These are phyloP conservation scores for Drosophila nebulosa DNA, from an alignment of 1,140 invertebrate genomes.

Conservation along the genomic window DNA sequence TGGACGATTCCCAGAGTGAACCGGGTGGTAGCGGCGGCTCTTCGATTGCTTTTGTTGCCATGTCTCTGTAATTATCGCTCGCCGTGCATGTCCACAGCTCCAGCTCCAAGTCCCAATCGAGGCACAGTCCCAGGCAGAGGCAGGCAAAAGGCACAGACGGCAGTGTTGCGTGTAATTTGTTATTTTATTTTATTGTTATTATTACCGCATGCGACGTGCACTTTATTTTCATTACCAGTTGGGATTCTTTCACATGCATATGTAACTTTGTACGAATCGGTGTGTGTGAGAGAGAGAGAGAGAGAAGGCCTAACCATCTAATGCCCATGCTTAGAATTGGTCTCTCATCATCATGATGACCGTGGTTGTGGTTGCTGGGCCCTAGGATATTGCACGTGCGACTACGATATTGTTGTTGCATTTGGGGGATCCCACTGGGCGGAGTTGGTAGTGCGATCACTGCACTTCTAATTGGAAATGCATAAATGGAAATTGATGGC, in stretches of 20 bases:
- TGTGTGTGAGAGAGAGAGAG: constrained; percentile 29
- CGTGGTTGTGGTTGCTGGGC: not conserved
- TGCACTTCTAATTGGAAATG: constrained; percentile 63
- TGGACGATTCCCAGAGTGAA: constrained; percentile 33
- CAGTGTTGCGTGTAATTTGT: constrained; percentile 80
- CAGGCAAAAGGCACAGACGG: constrained; percentile 15
- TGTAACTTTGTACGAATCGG: constrained; percentile 56
- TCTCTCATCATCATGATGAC: constrained; percentile 21
- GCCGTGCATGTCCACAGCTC: constrained; percentile 50
- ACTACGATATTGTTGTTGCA: too few relatives aligned
- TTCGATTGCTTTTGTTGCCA: constrained; percentile 62
- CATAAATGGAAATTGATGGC: constrained; percentile 65
- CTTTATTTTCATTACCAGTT: constrained; percentile 79
- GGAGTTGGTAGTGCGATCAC: constrained; percentile 22
- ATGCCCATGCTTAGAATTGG: constrained; percentile 49
- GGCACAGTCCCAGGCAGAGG: constrained; percentile 4
- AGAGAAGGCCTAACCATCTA: constrained; percentile 9
- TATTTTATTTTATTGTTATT: constrained; percentile 81
- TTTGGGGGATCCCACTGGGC: not conserved
- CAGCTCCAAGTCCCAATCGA: constrained; percentile 11
- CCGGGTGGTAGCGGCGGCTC: constrained; percentile 15
- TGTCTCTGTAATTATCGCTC: constrained; percentile 71
- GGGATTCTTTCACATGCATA: constrained; percentile 73
- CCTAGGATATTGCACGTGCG: constrained; percentile 62
- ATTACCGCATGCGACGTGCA: constrained; percentile 78